A percentile compares a stretch with the other conserved stretches of the same genome.
These are phyloP conservation scores for Champsocephalus esox DNA, from an alignment of 2,797 vertebrate genomes.

Conservation along the genomic window DNA sequence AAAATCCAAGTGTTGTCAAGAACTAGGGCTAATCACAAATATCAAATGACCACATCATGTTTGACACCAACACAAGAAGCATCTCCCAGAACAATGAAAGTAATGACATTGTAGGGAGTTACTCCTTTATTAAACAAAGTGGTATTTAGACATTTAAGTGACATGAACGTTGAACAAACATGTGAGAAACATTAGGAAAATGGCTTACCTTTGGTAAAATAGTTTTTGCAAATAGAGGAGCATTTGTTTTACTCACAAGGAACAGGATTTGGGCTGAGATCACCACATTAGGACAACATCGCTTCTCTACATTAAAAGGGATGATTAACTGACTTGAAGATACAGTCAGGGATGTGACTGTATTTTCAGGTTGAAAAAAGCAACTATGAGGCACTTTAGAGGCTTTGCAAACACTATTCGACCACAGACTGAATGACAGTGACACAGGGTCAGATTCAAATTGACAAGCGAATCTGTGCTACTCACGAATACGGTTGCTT, in stretches of 20 bases:
- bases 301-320: neutral
- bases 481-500: slow-evolving; percentile 96
- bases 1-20: slow-evolving; percentile 19
- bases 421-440: slow-evolving; percentile 51
- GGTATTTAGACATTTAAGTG: slow-evolving; percentile 19
- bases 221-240: slow-evolving; percentile 48
- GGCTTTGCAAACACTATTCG: slow-evolving; percentile 53
- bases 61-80: slow-evolving; percentile 28
- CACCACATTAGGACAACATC: neutral
- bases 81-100: slow-evolving; percentile 46
- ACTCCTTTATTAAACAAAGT: slow-evolving; percentile 25
- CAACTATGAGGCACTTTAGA: neutral
- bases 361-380: neutral
- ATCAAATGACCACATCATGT: slow-evolving; percentile 16
- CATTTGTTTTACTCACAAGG: neutral
- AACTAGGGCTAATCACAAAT: slow-evolving; percentile 11
- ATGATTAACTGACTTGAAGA: neutral
- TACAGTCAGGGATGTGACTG: neutral
- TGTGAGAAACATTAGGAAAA: slow-evolving; percentile 59
- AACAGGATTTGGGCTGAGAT: neutral
- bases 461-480: slow-evolving; percentile 42
- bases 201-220: slow-evolving; percentile 44
- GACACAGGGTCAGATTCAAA: slow-evolving; percentile 26
- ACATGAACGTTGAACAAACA: slow-evolving; percentile 33
- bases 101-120: slow-evolving; percentile 22